phyloP scores from a whole-genome alignment of 1,140 invertebrate species.

The Pseudomyrmex gracilis region DNA sequence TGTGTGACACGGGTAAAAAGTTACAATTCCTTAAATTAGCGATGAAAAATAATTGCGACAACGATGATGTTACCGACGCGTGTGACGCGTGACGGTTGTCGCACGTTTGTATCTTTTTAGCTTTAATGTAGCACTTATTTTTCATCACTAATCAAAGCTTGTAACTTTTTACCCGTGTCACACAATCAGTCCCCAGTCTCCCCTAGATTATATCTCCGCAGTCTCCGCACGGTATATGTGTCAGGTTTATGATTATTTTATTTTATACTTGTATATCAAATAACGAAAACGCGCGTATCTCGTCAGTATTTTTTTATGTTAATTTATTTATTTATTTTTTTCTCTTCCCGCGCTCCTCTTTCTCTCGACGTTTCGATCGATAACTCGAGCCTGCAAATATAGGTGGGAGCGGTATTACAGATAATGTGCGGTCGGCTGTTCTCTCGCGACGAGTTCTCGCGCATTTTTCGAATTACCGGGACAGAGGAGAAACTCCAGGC shows the following conservation, averaged over 20 bases:
- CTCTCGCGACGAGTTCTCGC: slow-evolving; percentile 16
- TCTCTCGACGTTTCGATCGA: slow-evolving; percentile 19
- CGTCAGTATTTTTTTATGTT: slow-evolving; percentile 4
- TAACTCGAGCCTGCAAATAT: slow-evolving; percentile 14
- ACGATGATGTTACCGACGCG: no score
- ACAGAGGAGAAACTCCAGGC: slow-evolving; percentile 1
- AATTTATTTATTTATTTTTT: slow-evolving; percentile 40
- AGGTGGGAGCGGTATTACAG: slow-evolving; percentile 33
- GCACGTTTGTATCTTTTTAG: no score
- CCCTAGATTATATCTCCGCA: no score
- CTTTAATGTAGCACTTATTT: no score
- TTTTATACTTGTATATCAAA: no score
- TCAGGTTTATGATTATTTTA: slow-evolving; percentile 1
- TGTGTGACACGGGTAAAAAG: no score
- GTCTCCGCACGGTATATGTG: not conserved
- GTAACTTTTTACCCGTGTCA: no score
- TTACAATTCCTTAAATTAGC: no score
- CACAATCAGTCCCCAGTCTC: no score
- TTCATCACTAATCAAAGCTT: no score
- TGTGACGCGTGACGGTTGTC: no score
- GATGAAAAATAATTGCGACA: no score
- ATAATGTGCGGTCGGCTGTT: slow-evolving; percentile 5
- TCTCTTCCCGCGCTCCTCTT: slow-evolving; percentile 6
- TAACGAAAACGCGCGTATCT: not conserved
- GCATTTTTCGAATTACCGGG: slow-evolving; percentile 47